Conservation (phyloP, 2,888 invertebrate species). For the Tupiocoris notatus region DNA sequence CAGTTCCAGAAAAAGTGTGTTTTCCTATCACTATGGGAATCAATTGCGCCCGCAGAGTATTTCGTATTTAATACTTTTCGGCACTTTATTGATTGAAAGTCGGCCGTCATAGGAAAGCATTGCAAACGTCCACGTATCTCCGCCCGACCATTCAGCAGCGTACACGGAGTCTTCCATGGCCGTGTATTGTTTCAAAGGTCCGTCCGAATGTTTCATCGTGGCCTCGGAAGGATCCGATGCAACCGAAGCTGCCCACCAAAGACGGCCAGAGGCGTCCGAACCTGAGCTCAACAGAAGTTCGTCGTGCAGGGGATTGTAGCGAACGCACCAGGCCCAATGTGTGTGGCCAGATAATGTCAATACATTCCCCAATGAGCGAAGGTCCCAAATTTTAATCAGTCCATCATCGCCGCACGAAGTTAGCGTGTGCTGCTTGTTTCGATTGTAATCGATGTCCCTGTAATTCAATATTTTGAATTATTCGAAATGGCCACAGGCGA, state of each 20-base stretch:
- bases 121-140: slow-evolving; percentile 99
- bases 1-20: too few species aligned
- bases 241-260: slow-evolving; percentile 83
- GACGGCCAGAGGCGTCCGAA: slow-evolving; percentile 70
- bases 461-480: neutral
- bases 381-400: slow-evolving; percentile 93
- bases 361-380: slow-evolving; percentile 73
- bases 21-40: too few species aligned
- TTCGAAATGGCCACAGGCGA: too few species aligned
- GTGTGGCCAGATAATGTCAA: slow-evolving; percentile 80
- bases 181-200: slow-evolving; percentile 87
- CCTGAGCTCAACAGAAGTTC: slow-evolving; percentile 91
- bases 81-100: slow-evolving; percentile 87
- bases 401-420: slow-evolving; percentile 96
- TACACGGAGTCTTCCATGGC: slow-evolving; percentile 98
- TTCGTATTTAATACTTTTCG: slow-evolving; percentile 91
- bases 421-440: slow-evolving; percentile 93
- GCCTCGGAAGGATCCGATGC: slow-evolving; percentile 69
- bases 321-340: slow-evolving; percentile 64
- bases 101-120: slow-evolving; percentile 96
- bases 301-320: slow-evolving; percentile 94
- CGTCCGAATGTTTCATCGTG: slow-evolving; percentile 70
- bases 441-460: slow-evolving; percentile 92
- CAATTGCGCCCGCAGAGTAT: slow-evolving; percentile 5
- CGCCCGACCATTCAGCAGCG: slow-evolving; percentile 94